Evolutionary conservation across 2,888 invertebrate species (phyloP).

Genomic region (Isotomurus palustris): DNA sequence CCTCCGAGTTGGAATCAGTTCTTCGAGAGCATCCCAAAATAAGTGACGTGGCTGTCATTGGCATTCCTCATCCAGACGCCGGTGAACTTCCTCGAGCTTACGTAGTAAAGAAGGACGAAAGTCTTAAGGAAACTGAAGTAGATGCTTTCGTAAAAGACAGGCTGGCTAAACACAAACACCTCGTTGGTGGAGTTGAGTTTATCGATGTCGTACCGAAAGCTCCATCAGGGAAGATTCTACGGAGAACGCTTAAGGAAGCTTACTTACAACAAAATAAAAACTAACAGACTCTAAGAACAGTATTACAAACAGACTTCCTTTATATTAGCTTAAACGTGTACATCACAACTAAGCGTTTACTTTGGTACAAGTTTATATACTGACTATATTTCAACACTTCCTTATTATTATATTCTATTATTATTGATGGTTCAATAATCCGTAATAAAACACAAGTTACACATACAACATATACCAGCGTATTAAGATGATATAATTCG

Average conservation of each 20-base stretch:
- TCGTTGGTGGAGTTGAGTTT: constrained; percentile 69
- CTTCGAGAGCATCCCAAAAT: constrained; percentile 68
- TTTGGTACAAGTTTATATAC: no score
- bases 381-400: no score
- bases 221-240: constrained; percentile 69
- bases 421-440: no score
- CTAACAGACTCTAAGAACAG: no score
- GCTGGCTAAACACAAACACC: constrained; percentile 70
- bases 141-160: constrained; percentile 60
- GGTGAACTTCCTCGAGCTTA: constrained; percentile 77
- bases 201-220: constrained; percentile 67
- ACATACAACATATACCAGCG: no score
- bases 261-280: constrained; percentile 18
- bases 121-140: constrained; percentile 57
- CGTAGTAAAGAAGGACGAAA: constrained; percentile 55
- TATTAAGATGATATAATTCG: no score
- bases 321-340: no score
- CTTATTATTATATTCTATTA: no score
- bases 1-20: constrained; percentile 77
- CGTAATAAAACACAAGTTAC: no score
- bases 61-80: constrained; percentile 61
- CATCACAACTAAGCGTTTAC: no score
- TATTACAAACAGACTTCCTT: no score
- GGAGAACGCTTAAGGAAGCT: constrained; percentile 57
- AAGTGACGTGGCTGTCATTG: constrained; percentile 76